phyloP scores from a whole-genome alignment of 2,888 invertebrate genomes.

The Ormyrus pomaceus region DNA sequence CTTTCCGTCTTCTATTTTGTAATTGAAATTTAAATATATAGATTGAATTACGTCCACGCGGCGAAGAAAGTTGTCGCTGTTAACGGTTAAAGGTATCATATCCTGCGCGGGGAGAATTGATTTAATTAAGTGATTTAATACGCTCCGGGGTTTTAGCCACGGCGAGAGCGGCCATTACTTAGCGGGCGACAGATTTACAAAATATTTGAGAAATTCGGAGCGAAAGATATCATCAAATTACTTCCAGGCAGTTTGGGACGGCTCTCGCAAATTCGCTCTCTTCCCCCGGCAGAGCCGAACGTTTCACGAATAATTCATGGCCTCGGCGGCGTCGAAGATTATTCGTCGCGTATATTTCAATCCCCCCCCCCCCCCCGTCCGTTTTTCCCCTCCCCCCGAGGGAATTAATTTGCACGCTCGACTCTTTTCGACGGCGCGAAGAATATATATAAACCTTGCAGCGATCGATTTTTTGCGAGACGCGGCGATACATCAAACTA shows the following conservation, averaged over 20 bases:
- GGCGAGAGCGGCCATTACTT: no score
- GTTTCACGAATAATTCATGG: background rate
- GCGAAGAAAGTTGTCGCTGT: no score
- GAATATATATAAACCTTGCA: background rate
- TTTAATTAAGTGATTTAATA: no score
- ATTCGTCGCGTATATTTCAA: constrained; percentile 9
- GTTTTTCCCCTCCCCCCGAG: background rate
- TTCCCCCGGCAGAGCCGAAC: background rate
- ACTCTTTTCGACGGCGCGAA: background rate
- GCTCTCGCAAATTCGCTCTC: background rate
- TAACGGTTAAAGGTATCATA: no score
- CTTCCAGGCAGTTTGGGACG: background rate
- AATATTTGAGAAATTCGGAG: background rate
- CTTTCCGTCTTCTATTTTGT: background rate
- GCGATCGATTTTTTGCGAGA: no score
- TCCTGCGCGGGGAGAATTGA: no score
- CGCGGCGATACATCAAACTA: no score
- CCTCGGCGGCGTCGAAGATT: background rate
- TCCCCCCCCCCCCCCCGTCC: background rate
- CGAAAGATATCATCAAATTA: constrained; percentile 1
- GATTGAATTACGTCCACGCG: no score
- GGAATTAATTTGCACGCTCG: background rate
- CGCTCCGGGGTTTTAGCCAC: no score
- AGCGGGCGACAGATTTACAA: no score
- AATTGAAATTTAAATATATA: no score